Evolutionary conservation across 2,888 invertebrate genomes (phyloP).

Genomic region (Augiades crinisus): DNA sequence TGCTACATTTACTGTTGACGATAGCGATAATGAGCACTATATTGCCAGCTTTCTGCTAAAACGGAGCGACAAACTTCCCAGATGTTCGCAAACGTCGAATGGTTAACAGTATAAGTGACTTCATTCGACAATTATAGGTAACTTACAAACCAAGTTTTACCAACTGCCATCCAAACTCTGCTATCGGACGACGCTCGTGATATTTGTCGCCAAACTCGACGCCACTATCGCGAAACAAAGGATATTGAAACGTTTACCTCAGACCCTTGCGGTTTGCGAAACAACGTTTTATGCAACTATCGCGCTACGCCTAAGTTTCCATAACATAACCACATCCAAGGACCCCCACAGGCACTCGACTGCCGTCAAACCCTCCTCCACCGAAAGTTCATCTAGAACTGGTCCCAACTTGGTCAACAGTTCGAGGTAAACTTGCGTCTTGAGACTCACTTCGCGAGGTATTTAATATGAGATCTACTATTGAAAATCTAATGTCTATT

Average conservation of each 20-base stretch:
- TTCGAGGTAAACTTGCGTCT: conserved; percentile 51
- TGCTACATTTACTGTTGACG: background rate
- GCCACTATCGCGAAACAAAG: conserved; percentile 49
- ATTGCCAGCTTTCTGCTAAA: no score
- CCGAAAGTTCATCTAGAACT: conserved; percentile 49
- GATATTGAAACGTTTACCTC: conserved; percentile 59
- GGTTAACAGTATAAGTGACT: conserved; percentile 6
- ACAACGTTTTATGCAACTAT: conserved; percentile 59
- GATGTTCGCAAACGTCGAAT: background rate
- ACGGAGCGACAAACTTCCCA: background rate
- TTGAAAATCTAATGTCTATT: conserved; percentile 52
- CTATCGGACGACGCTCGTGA: conserved; percentile 40
- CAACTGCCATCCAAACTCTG: conserved; percentile 30
- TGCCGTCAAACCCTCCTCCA: conserved; percentile 37
- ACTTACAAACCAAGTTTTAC: conserved; percentile 28
- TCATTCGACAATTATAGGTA: conserved; percentile 24
- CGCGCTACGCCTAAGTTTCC: conserved; percentile 48
- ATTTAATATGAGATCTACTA: conserved; percentile 57
- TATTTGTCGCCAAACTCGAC: conserved; percentile 42
- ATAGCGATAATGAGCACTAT: no score
- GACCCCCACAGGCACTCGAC: conserved; percentile 39
- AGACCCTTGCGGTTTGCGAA: conserved; percentile 59
- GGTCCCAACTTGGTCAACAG: conserved; percentile 44
- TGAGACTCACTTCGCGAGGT: conserved; percentile 52
- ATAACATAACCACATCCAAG: conserved; percentile 40